Evolutionary conservation across 2,888 invertebrate species (phyloP).

Genomic region (Lochmaea crataegi): DNA sequence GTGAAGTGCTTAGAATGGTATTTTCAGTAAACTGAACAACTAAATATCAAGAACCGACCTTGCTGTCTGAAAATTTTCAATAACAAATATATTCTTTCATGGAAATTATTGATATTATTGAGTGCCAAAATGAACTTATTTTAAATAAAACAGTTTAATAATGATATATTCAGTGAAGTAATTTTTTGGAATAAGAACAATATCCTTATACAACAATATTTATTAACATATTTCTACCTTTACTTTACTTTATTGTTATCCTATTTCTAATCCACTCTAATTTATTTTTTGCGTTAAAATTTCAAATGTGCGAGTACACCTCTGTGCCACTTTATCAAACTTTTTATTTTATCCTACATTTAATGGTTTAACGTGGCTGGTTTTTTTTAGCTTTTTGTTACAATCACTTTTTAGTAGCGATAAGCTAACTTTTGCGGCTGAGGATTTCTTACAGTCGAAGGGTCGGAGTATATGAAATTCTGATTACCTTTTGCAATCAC

Average conservation of each 20-base stretch:
- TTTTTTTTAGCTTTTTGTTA: conserved; percentile 22
- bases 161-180: not conserved
- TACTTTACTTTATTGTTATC: too few species aligned
- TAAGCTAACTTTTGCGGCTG: conserved; percentile 18
- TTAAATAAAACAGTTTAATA: not conserved
- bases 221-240: too few species aligned
- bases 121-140: too few species aligned
- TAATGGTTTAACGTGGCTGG: conserved; percentile 28
- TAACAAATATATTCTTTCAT: too few species aligned
- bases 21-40: too few species aligned
- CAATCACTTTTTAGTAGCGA: conserved; percentile 30
- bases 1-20: too few species aligned
- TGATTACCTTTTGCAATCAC: conserved; percentile 17
- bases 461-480: conserved; percentile 9
- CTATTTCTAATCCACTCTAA: not conserved
- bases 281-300: not conserved
- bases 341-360: conserved; percentile 25
- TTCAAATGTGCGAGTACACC: not conserved
- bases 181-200: too few species aligned
- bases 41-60: too few species aligned
- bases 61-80: too few species aligned
- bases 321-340: conserved; percentile 15
- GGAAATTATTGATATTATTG: too few species aligned
- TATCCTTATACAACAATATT: too few species aligned
- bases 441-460: conserved; percentile 18